A percentile compares a stretch with the other conserved stretches of the same genome.
Evolutionary conservation across 2,888 invertebrate genomes (phyloP).

Genomic region (Chrysodeixis includens): DNA sequence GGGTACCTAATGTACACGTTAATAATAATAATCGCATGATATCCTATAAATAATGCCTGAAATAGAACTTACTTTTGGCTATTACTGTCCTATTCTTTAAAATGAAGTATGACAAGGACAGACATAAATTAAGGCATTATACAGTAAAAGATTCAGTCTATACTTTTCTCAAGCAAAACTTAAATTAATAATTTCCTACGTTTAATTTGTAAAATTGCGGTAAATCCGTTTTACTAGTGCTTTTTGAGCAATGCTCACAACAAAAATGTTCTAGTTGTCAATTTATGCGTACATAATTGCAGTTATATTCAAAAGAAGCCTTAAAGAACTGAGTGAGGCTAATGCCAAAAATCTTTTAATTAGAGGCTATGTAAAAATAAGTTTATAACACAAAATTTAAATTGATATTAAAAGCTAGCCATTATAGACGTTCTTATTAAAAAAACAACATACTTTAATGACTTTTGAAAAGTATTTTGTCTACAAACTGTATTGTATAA

Average conservation of each 20-base stretch:
- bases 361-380: conserved; percentile 42
- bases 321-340: conserved; percentile 24
- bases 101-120: background rate
- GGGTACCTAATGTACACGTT: too few species aligned
- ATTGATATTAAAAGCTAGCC: conserved; percentile 18
- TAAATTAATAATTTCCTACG: background rate
- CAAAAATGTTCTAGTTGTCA: background rate
- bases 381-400: conserved; percentile 16
- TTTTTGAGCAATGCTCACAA: background rate
- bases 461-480: too few species aligned
- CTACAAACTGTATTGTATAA: too few species aligned
- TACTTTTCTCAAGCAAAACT: too few species aligned
- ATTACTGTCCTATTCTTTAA: background rate
- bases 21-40: background rate
- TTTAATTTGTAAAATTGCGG: background rate
- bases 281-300: background rate
- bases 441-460: background rate
- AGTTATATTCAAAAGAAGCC: background rate
- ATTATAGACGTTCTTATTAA: background rate
- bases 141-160: too few species aligned
- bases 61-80: background rate
- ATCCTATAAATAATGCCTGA: background rate
- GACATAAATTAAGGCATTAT: background rate
- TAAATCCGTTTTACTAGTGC: background rate
- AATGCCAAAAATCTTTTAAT: conserved; percentile 30